phyloP scores from a whole-genome alignment of 2,797 vertebrate genomes.

The Clamator glandarius region DNA sequence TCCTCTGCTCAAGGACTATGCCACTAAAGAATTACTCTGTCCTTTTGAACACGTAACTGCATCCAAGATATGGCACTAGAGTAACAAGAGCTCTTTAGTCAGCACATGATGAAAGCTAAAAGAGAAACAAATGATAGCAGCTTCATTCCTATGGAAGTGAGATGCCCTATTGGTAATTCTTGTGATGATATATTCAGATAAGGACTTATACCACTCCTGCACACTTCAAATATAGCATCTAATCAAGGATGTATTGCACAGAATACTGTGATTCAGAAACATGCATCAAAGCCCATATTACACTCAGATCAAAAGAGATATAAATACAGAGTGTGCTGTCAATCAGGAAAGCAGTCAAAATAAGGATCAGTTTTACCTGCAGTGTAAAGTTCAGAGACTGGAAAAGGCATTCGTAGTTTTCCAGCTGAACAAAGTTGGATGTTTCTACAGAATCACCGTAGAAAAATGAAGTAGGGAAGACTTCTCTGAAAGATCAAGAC shows the following conservation, averaged over 20 bases:
- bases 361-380: constrained; percentile 82
- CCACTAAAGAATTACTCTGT: neutral
- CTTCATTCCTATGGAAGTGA: neutral
- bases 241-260: neutral
- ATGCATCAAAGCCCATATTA: neutral
- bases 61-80: neutral
- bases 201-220: neutral
- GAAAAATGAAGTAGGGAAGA: constrained; percentile 90
- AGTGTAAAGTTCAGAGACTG: constrained; percentile 95
- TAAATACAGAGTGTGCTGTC: neutral
- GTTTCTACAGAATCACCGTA: constrained; percentile 92
- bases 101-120: neutral
- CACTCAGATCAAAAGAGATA: neutral
- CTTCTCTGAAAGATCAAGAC: constrained; percentile 80
- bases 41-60: neutral
- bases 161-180: neutral
- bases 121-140: neutral
- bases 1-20: neutral
- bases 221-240: neutral
- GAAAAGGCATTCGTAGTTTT: constrained; percentile 91
- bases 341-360: neutral
- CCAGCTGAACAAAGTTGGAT: constrained; percentile 87
- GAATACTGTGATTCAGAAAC: neutral
- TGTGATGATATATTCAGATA: neutral
- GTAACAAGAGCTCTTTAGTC: neutral